phyloP scores from a whole-genome alignment of 2,888 invertebrate species.

The Tenthredo amoena region DNA sequence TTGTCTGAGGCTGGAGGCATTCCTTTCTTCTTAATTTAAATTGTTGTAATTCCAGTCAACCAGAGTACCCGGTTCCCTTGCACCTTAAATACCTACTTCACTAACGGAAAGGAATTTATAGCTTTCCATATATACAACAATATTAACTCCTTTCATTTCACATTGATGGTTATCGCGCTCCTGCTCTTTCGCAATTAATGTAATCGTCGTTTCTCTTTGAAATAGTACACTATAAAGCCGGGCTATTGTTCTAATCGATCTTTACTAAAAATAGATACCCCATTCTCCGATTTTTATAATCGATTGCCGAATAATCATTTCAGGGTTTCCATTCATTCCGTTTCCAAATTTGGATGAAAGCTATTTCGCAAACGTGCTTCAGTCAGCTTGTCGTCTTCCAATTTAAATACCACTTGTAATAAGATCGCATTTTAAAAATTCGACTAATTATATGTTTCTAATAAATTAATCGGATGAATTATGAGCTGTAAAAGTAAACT shows the following conservation, averaged over 20 bases:
- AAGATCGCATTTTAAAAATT: neutral
- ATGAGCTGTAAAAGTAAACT: neutral
- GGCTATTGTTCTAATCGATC: neutral
- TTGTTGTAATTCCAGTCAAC: constrained; percentile 39
- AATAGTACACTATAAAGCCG: neutral
- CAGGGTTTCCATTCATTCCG: neutral
- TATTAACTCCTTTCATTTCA: constrained; percentile 22
- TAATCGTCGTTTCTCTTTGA: neutral
- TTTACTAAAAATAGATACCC: neutral
- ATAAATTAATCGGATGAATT: neutral
- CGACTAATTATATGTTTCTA: neutral
- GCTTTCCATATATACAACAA: neutral
- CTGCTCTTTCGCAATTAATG: neutral
- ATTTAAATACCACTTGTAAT: neutral
- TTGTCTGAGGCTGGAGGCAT: constrained; percentile 14
- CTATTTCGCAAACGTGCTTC: neutral
- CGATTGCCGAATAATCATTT: neutral
- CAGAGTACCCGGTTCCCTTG: neutral
- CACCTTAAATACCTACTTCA: constrained; percentile 22
- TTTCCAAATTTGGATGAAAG: neutral
- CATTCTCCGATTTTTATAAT: neutral
- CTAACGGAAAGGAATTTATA: constrained; percentile 5
- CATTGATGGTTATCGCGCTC: constrained; percentile 3
- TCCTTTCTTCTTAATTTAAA: constrained; percentile 49
- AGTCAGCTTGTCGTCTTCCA: neutral